Evolutionary conservation across 2,113 vertebrate species (phyloP), one percentile per base, ranked within the genome.

Genomic region (Hippopotamus amphibius): DNA sequence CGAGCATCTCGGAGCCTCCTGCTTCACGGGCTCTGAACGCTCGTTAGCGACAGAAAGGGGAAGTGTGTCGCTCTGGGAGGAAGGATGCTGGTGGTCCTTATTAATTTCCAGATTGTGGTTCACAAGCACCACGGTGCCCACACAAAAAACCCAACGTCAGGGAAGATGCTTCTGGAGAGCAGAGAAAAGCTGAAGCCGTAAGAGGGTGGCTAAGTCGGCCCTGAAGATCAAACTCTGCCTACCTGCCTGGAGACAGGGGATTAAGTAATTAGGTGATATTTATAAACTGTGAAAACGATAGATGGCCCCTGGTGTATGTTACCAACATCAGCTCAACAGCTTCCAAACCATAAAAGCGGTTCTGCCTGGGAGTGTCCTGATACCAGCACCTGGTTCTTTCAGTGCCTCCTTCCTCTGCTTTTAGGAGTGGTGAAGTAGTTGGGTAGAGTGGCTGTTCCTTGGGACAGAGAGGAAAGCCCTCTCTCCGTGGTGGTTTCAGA

Each of bases 221-320:
- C 21, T 63, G 41, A 92, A 81, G 72, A 89, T 84, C 53, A 19
- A 63, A 63, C 59, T 93, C 72, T 95, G 96, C 65, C 83, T 50
- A 92, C 66, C 71, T 65, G 69, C 83, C 65, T 88, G 15, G n/a
- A 87, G 79, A 96, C 19, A 46, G 53, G 81, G 43, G 53, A 94
- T 55, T 50, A 74, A 77, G 71, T 57, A 94, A 95, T 74, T 55
- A 76, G 90, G 77, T 91, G 65, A 81, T 79, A 85, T 81, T 83
- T 66, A 92, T 22, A 81, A 92, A 69, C 30, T 65, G 33, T 43
- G 85, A 89, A 55, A 82, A 77, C 0, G 0, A 89, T 0, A 71
- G 83, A 50, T 3, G 10, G 80, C 6, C 28, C 3, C 4, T 22
- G 71, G 77, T 0, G 0, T 69, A 66, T n/a, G 88, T 41, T 61